Conservation (phyloP, 2,113 vertebrate genomes). For the Dendrocopos noguchii region DNA sequence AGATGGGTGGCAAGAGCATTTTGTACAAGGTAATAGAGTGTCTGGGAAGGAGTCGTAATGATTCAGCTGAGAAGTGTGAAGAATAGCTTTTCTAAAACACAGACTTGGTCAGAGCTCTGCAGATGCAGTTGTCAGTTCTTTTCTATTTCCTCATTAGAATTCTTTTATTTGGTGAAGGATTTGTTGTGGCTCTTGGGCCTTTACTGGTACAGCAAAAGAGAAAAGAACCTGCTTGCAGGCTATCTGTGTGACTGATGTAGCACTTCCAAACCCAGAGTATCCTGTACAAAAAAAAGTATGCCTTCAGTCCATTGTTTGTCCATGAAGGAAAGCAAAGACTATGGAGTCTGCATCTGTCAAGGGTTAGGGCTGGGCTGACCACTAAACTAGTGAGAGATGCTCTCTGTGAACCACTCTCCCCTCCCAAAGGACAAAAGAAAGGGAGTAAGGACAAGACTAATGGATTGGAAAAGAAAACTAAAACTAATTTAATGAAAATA, state of each 20-base stretch:
- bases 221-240: background rate
- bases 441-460: no score
- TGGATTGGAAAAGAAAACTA: no score
- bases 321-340: background rate
- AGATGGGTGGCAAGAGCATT: background rate
- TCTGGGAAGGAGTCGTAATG: conserved; percentile 3
- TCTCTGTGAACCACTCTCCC: no score
- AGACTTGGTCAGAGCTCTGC: conserved; percentile 33
- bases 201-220: background rate
- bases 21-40: background rate
- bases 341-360: background rate
- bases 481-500: no score
- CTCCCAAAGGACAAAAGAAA: no score
- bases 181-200: background rate
- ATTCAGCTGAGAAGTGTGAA: conserved; percentile 15
- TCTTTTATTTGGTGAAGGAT: background rate
- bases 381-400: no score
- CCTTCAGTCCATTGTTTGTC: background rate
- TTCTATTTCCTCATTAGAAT: conserved; percentile 9
- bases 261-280: background rate
- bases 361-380: no score
- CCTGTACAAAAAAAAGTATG: background rate
- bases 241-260: background rate
- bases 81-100: conserved; percentile 3
- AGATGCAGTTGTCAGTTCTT: background rate